A percentile compares a stretch with the other conserved stretches of the same genome.
These are phyloP conservation scores for Sphecodes monilicornis DNA, from an alignment of 2,888 invertebrate species.

Conservation along the genomic window DNA sequence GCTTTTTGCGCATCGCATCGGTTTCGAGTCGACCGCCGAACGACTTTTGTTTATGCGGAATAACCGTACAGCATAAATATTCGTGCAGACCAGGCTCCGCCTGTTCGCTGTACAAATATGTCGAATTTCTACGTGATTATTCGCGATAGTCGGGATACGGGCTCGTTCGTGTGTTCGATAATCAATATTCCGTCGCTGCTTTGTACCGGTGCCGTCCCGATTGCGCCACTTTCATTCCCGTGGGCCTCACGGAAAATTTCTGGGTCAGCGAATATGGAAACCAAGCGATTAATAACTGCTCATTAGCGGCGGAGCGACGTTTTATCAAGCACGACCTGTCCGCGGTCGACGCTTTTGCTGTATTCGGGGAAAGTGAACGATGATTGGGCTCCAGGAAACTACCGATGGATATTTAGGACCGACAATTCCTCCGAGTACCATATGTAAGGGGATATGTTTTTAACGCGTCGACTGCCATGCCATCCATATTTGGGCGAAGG, in stretches of 20 bases:
- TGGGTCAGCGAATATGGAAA: slow-evolving; percentile 52
- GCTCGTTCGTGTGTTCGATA: slow-evolving; percentile 41
- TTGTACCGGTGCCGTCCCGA: slow-evolving; percentile 15
- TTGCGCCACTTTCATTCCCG: slow-evolving; percentile 36
- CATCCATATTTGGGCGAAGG: too few species aligned
- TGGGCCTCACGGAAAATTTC: slow-evolving; percentile 44
- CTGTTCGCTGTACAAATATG: slow-evolving; percentile 54
- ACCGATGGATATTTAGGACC: not conserved
- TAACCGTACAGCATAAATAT: slow-evolving; percentile 49
- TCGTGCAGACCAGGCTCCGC: slow-evolving; percentile 35
- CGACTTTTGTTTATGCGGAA: slow-evolving; percentile 54
- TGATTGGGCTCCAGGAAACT: not conserved
- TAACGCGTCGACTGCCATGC: too few species aligned
- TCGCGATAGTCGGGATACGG: slow-evolving; percentile 29
- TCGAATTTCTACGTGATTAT: slow-evolving; percentile 53
- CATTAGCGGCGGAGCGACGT: slow-evolving; percentile 41
- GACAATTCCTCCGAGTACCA: not conserved
- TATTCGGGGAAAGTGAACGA: slow-evolving; percentile 20
- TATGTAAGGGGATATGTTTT: not conserved
- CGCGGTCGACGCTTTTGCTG: slow-evolving; percentile 6
- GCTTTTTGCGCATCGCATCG: not conserved
- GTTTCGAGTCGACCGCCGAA: not conserved
- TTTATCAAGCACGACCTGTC: slow-evolving; percentile 20
- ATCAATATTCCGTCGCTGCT: slow-evolving; percentile 51
- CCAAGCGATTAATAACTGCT: slow-evolving; percentile 55